Evolutionary conservation across 2,888 invertebrate genomes (phyloP).

Genomic region (Mellilla xanthometata): DNA sequence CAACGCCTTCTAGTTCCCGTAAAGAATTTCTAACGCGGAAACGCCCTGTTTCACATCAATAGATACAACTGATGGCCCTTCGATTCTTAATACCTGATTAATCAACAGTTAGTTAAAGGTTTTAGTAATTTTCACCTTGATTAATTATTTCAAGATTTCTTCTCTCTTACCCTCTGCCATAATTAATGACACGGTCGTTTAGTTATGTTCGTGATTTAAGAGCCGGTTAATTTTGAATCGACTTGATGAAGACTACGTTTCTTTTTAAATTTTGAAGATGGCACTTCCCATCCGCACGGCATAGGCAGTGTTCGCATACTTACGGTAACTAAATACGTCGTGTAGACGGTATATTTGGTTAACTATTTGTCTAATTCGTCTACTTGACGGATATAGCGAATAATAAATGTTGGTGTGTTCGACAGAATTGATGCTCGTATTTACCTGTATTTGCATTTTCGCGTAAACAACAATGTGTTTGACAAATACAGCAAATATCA

Average conservation of each 20-base stretch:
- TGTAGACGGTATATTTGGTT: no score
- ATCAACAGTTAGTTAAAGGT: conserved; percentile 27
- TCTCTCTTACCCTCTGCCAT: conserved; percentile 16
- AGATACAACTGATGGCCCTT: conserved; percentile 16
- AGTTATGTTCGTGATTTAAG: conserved; percentile 15
- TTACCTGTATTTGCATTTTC: no score
- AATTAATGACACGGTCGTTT: conserved; percentile 20
- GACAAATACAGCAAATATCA: no score
- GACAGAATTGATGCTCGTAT: no score
- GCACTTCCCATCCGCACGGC: no score
- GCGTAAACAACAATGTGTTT: no score
- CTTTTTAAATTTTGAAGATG: neutral
- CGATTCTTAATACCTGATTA: conserved; percentile 26
- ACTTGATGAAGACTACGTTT: neutral
- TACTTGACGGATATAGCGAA: no score
- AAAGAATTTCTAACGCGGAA: conserved; percentile 29
- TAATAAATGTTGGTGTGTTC: no score
- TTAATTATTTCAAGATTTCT: conserved; percentile 23
- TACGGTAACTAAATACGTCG: no score
- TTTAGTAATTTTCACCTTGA: conserved; percentile 22
- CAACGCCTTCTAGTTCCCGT: conserved; percentile 26
- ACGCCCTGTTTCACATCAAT: conserved; percentile 26
- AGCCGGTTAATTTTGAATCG: neutral
- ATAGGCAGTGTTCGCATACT: no score
- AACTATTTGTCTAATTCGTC: no score